Base-by-base conservation (phyloP, 2,888 invertebrate genomes). In the Parnassius smintheus region DNA sequence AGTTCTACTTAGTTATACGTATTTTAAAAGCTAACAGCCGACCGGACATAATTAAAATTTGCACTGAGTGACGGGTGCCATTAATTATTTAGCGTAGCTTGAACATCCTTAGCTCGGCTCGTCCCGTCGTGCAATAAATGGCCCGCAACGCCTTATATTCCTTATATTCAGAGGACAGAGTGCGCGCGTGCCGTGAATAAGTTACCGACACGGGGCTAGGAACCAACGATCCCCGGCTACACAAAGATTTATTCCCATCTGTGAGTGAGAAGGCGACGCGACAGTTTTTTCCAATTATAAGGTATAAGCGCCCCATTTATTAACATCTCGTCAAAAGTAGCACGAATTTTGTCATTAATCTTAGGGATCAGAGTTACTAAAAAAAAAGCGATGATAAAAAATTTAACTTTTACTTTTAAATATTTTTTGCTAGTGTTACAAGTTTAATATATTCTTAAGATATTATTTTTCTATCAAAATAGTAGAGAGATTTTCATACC, bases 241-340 rank as follows among this genome's bases (percentile, higher is more conserved):
- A 87, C 87, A 88, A 87, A 91, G 91, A 91, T 91, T 91, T 89
- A 91, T 91, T 84, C 86, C 83, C 86, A 87, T 88, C 87, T 88
- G 90, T 90, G 89, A 90, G 86, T 88, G 88, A 90, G 91, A 83
- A 77, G 84, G 76, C 81, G 83, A 91, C 89, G 89, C 87, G 90
- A 88, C 90, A 86, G 80, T 89, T 89, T 91, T 90, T 89, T 86
- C 85, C 88, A 90, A 90, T 90, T 90, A 91, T 85, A 86, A 87
- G 83, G 85, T 85, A 84, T 86, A 88, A 89, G 88, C 84, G 83
- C 77, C 78, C 82, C 86, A 88, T 91, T 87, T 89, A 87, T 89
- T 90, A 88, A 83, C 88, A 84, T 85, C 88, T 88, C 85, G 85
- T 91, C 88, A 87, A 78, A 81, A 79, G 79, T 82, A 85, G 85